Conservation (phyloP, 2,888 invertebrate species). For the Papilio protenor region DNA sequence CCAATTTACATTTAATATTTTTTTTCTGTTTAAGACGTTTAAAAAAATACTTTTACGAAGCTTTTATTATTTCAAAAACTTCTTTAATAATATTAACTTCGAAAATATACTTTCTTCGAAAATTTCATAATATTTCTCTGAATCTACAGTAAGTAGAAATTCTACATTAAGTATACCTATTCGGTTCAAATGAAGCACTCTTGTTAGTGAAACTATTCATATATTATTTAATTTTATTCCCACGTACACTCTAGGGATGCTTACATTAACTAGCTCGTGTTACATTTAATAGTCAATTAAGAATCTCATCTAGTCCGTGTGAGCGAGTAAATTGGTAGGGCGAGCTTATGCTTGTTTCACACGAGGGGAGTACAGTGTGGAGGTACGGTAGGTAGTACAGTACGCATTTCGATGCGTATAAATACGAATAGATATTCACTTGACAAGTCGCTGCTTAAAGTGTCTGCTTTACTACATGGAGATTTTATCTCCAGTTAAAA, state of each 20-base stretch:
- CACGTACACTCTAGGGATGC: conserved; percentile 1
- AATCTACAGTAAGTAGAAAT: background rate
- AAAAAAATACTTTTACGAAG: too few species aligned
- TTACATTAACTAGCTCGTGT: conserved; percentile 28
- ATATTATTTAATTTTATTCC: conserved; percentile 22
- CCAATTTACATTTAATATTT: too few species aligned
- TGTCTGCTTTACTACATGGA: too few species aligned
- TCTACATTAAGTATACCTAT: background rate
- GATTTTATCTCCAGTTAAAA: too few species aligned
- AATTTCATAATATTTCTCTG: background rate
- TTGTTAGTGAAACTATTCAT: conserved; percentile 9
- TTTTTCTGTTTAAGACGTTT: too few species aligned
- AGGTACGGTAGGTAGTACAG: background rate
- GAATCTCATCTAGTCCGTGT: conserved; percentile 33
- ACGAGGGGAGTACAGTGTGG: background rate
- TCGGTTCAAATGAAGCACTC: background rate
- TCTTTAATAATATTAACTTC: too few species aligned
- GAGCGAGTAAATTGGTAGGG: conserved; percentile 23
- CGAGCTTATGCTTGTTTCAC: conserved; percentile 8
- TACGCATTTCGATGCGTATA: background rate
- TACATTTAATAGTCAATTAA: conserved; percentile 37
- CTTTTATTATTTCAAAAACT: too few species aligned
- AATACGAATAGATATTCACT: too few species aligned
- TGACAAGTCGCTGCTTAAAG: too few species aligned
- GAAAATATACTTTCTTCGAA: background rate